These are phyloP conservation scores for Sciurus niger DNA, from an alignment of 2,113 vertebrate genomes.

Conservation along the genomic window DNA sequence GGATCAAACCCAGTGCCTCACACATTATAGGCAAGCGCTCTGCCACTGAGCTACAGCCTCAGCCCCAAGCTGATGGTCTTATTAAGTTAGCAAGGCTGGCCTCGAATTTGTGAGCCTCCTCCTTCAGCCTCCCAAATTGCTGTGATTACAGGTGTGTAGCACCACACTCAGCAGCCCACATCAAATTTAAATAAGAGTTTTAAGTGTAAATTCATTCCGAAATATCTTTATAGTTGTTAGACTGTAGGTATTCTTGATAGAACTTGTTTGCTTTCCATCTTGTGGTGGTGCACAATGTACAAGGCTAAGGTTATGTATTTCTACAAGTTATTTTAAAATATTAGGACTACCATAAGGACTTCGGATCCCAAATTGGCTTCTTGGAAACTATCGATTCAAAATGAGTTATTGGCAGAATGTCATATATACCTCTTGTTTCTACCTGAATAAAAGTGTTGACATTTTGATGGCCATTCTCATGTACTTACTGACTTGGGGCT, in stretches of 20 bases:
- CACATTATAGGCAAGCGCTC: no score
- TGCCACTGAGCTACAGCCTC: no score
- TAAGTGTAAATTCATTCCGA: slow-evolving; percentile 56
- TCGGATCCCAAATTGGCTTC: slow-evolving; percentile 38
- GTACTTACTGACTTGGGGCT: slow-evolving; percentile 15
- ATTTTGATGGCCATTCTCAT: slow-evolving; percentile 57
- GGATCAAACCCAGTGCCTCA: no score
- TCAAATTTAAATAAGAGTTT: not conserved
- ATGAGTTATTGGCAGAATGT: slow-evolving; percentile 11
- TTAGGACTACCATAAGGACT: slow-evolving; percentile 16
- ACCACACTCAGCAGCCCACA: no score
- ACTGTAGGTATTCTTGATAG: not conserved
- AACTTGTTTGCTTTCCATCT: slow-evolving; percentile 57
- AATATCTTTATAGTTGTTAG: slow-evolving; percentile 4
- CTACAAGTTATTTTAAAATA: slow-evolving; percentile 3
- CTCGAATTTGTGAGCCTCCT: no score
- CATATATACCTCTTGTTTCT: not conserved
- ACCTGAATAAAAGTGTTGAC: not conserved
- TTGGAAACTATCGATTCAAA: slow-evolving; percentile 57
- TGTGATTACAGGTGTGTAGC: no score
- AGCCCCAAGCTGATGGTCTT: no score
- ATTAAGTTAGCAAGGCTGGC: no score
- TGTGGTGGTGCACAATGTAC: not conserved
- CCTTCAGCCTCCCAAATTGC: no score
- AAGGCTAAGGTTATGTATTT: slow-evolving; percentile 30